Evolutionary conservation across 2,113 vertebrate species (phyloP).

Genomic region (Gasterosteus nipponicus): DNA sequence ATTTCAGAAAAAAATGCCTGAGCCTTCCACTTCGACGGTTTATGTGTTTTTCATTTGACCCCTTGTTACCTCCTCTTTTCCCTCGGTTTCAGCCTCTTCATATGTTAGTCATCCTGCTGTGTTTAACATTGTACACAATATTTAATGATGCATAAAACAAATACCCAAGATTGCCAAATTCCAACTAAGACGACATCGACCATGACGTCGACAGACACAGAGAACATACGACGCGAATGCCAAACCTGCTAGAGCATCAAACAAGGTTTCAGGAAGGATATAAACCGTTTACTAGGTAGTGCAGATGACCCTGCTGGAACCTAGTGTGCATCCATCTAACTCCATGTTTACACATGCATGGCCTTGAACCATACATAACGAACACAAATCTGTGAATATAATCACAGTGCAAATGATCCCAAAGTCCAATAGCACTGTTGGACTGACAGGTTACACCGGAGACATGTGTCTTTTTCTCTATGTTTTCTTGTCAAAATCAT

Average conservation of each 20-base stretch:
- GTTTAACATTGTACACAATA: not conserved
- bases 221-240: not conserved
- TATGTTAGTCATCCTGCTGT: not conserved
- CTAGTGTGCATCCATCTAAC: not conserved
- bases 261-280: not conserved
- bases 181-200: not conserved
- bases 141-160: constrained; percentile 1
- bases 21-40: constrained; percentile 35
- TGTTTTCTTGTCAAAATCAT: not conserved
- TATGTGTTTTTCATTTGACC: constrained; percentile 12
- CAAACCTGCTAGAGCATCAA: not conserved
- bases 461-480: not conserved
- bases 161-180: not conserved
- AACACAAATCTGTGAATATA: not conserved
- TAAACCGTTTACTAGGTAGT: not conserved
- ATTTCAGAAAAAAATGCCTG: constrained; percentile 51
- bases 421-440: not conserved
- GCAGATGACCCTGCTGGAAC: not conserved
- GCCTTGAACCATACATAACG: not conserved
- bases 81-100: not conserved
- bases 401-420: not conserved
- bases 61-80: not conserved
- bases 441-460: not conserved
- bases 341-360: not conserved
- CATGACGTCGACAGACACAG: not conserved